These are phyloP conservation scores for Limnephilus rhombicus DNA, from an alignment of 2,888 invertebrate species.

Conservation along the genomic window DNA sequence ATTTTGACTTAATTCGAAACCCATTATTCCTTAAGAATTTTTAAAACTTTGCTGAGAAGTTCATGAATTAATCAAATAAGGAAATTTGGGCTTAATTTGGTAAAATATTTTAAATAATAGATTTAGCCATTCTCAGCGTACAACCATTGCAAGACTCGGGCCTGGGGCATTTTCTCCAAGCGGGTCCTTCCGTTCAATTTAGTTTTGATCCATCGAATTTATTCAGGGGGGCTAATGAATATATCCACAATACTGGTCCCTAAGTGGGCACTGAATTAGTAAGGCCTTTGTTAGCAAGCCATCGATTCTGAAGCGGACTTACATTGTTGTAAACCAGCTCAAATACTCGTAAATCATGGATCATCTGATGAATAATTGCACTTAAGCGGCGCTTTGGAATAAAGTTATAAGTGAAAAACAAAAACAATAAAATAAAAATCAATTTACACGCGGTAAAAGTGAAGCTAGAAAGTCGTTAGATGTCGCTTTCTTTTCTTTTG, in stretches of 20 bases:
- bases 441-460: no score
- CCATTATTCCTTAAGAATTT: no score
- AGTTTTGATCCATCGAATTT: conserved; percentile 59
- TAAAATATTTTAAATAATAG: neutral
- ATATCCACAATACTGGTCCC: conserved; percentile 59
- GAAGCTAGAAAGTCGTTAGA: no score
- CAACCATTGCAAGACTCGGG: neutral
- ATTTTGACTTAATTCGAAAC: no score
- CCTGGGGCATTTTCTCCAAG: conserved; percentile 13
- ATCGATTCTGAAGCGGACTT: conserved; percentile 37
- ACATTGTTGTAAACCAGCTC: conserved; percentile 30
- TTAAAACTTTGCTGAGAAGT: no score
- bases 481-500: no score
- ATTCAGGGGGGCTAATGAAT: conserved; percentile 65
- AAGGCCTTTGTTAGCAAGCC: conserved; percentile 38
- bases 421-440: neutral
- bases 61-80: no score
- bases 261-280: conserved; percentile 64
- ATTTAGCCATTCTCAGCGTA: neutral
- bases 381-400: neutral
- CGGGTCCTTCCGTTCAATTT: conserved; percentile 64
- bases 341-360: conserved; percentile 15
- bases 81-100: no score
- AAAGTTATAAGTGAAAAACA: neutral
- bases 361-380: conserved; percentile 28